These are phyloP conservation scores for Lysandra bellargus DNA, from an alignment of 2,888 invertebrate genomes.

Conservation along the genomic window DNA sequence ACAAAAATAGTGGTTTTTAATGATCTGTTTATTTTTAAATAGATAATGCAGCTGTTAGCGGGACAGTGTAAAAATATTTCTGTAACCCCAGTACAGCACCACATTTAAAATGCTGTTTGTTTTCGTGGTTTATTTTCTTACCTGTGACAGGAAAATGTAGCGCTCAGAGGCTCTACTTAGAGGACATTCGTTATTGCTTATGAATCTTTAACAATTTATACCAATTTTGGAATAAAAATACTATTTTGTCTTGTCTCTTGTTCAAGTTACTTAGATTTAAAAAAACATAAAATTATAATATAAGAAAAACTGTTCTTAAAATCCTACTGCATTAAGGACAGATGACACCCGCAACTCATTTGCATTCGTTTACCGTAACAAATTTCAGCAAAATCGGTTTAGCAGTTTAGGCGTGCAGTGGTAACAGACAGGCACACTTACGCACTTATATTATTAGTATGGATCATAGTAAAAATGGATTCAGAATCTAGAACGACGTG, in stretches of 20 bases:
- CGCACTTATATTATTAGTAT: neutral
- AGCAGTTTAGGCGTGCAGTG: too few species aligned
- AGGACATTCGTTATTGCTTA: neutral
- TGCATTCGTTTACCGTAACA: too few species aligned
- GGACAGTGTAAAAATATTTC: neutral
- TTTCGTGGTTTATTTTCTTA: neutral
- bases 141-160: neutral
- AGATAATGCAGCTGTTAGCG: constrained; percentile 8
- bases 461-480: neutral
- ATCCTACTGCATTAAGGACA: too few species aligned
- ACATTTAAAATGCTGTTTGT: neutral
- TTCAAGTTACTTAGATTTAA: neutral
- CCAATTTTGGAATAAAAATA: neutral
- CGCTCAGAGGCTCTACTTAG: neutral
- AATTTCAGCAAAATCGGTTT: too few species aligned
- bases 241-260: neutral
- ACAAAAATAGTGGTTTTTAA: constrained; percentile 6
- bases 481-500: neutral
- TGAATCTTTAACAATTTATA: neutral
- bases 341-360: too few species aligned
- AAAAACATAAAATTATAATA: neutral
- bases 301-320: neutral
- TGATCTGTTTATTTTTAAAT: constrained; percentile 4
- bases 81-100: neutral
- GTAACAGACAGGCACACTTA: too few species aligned